These are phyloP conservation scores for Xiphophorus couchianus DNA, from an alignment of 2,113 vertebrate genomes.

Conservation along the genomic window DNA sequence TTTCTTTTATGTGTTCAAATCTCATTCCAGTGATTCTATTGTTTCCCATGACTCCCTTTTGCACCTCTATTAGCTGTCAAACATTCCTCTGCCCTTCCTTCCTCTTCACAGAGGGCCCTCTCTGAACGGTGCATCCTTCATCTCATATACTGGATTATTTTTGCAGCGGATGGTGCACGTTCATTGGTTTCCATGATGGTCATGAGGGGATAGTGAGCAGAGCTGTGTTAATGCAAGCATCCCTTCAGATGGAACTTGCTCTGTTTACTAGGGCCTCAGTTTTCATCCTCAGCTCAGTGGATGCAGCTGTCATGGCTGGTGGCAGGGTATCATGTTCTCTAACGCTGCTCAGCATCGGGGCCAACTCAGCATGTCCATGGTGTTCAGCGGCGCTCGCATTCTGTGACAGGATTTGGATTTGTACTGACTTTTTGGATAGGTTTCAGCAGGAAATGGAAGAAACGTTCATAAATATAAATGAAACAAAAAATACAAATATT, in stretches of 20 bases:
- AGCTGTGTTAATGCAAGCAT: constrained; percentile 9
- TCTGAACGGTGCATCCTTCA: background rate
- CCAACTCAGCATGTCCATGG: background rate
- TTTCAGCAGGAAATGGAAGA: background rate
- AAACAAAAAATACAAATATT: background rate
- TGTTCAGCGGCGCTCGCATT: background rate
- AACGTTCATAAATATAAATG: background rate
- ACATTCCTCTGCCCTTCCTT: background rate
- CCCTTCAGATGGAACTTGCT: constrained; percentile 2
- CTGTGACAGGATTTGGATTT: background rate
- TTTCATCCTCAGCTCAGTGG: constrained; percentile 19
- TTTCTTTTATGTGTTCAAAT: constrained; percentile 3
- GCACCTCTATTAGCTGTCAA: background rate
- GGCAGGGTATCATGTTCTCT: constrained; percentile 2
- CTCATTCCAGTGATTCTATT: constrained; percentile 5
- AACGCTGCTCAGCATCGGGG: background rate
- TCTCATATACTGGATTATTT: constrained; percentile 5
- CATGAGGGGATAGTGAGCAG: constrained; percentile 9
- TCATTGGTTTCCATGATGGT: constrained; percentile 11
- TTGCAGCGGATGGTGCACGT: background rate
- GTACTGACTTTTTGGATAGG: background rate
- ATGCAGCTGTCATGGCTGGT: constrained; percentile 17
- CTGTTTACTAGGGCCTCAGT: constrained; percentile 11
- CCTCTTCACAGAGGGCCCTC: background rate
- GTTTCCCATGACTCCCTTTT: background rate